Base-by-base conservation (phyloP, 2,888 invertebrate genomes). In the Limnephilus auricula region DNA sequence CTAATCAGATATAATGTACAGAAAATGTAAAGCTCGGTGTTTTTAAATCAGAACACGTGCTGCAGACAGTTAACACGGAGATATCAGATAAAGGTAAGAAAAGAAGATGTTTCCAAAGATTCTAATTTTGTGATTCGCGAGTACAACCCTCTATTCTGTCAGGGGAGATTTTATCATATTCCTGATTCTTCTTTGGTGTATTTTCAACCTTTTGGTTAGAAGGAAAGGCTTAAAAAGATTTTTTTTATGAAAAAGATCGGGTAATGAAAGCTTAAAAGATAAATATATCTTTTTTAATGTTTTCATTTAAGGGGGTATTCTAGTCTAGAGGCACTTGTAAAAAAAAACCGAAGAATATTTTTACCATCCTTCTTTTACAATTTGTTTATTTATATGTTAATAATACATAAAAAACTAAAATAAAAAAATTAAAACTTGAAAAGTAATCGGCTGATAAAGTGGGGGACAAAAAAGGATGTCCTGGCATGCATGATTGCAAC, bases 31-130 rank as follows among this genome's bases (percentile, higher is more conserved):
- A 65, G 9, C 65, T 6, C n/a, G 25, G 65, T 65, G 65, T 65
- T 65, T 65, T 65, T 65, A 65, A 65, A 65, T 65, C 65, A 65
- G 65, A 65, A 65, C 65, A 65, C 65, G 65, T 65, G 65, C 65
- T 65, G 65, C 25, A 65, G 32, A 83, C 30, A 34, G 40, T 40
- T 85, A 80, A n/a, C 79, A 31, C n/a, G 34, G 34, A 30, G 18
- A 18, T 78, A 34, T 79, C 89, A 65, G 65, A 65, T 79, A 89
- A 30, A 78, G 65, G 78, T 78, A 25, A 65, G 65, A n/a, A 65
- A 65, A 25, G 65, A 65, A 65, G 65, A 65, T 65, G 65, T 65
- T 65, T n/a, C 25, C 65, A 65, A 65, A 65, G 65, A 65, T 65
- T 65, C 65, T 65, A 65, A 65, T 65, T 65, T 65, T 65, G 65